Base-by-base conservation (phyloP, 2,113 vertebrate genomes). In the Phaethornis superciliosus region DNA sequence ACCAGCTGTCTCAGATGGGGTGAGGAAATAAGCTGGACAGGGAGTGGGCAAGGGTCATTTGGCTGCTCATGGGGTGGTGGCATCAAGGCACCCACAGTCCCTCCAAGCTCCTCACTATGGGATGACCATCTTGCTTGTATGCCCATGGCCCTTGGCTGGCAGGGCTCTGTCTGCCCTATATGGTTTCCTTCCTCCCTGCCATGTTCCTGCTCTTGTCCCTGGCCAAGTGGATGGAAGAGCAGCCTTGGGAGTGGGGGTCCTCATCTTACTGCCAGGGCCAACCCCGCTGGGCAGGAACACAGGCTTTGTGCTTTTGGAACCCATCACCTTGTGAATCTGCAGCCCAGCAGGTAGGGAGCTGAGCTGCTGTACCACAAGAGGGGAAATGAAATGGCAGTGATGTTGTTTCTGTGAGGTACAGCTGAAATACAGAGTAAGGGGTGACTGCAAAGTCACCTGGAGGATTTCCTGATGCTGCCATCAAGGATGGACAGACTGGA, bases 91-190 rank as follows among this genome's bases (percentile, higher is more conserved):
- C 35, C 5, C 2, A 1, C 12, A 3, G 11, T 49, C 47, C 54
- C 18, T 42, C n/a, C 11, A 7, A 44, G 33, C 1, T 0, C 33
- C n/a, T 54, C 44, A 22, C 16, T 12, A 10, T 14, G 23, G 32
- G n/a, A 14, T 3, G 2, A 9, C 9, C 1, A 40, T 9, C 19
- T 72, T 2, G 2, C 18, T 40, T 27, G 52, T 1, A 0, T 14
- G 10, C n/a, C 26, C 6, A 35, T 8, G 21, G n/a, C 12, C 18
- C 18, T 15, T 22, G 37, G 10, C 24, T 47, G 15, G 17, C 6
- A 49, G 62, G 64, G 56, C 56, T 75, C 14, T 60, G 33, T 22
- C 56, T 32, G 10, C 27, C 23, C 19, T 26, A 21, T 7, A 1
- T 4, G 19, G 10, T 42, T 75, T n/a, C 14, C 27, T 65, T 26